A percentile compares a stretch with the other conserved stretches of the same genome.
phyloP scores from a whole-genome alignment of 64 coral and sea anemone genomes.

The Acropora tenuis region DNA sequence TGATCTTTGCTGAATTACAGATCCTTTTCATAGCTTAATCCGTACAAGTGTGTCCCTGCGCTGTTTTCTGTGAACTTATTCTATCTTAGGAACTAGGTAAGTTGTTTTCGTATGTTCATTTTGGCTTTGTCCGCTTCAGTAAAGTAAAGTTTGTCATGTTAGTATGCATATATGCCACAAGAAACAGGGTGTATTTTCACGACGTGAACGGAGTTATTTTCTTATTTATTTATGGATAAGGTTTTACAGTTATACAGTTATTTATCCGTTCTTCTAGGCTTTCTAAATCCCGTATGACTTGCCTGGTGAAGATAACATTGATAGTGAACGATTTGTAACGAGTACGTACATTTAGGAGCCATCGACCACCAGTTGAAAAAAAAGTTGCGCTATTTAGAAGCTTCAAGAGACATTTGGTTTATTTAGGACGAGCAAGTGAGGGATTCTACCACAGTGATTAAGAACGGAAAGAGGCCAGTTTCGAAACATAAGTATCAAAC shows the following conservation, averaged over 20 bases:
- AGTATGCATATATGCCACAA: background rate
- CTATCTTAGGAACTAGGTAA: slow-evolving; percentile 5
- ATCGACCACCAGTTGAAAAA: too few species aligned
- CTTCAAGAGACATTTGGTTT: too few species aligned
- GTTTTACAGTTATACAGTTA: background rate
- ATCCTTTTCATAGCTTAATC: background rate
- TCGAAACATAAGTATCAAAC: too few species aligned
- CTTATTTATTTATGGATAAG: background rate
- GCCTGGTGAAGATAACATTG: background rate
- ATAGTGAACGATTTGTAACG: too few species aligned
- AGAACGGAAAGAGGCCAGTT: too few species aligned
- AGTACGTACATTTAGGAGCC: too few species aligned
- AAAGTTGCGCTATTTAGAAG: too few species aligned
- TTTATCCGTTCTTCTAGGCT: background rate
- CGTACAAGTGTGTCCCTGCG: background rate
- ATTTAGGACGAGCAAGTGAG: too few species aligned
- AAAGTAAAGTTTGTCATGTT: background rate
- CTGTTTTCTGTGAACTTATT: background rate
- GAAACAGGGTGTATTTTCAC: background rate
- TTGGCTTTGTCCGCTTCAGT: background rate
- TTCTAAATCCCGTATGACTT: background rate
- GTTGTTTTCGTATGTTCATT: background rate
- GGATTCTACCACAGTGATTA: too few species aligned
- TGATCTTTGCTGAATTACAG: slow-evolving; percentile 6
- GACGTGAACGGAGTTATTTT: background rate